Evolutionary conservation across 2,113 vertebrate genomes (phyloP).

Genomic region (Muntiacus reevesi): DNA sequence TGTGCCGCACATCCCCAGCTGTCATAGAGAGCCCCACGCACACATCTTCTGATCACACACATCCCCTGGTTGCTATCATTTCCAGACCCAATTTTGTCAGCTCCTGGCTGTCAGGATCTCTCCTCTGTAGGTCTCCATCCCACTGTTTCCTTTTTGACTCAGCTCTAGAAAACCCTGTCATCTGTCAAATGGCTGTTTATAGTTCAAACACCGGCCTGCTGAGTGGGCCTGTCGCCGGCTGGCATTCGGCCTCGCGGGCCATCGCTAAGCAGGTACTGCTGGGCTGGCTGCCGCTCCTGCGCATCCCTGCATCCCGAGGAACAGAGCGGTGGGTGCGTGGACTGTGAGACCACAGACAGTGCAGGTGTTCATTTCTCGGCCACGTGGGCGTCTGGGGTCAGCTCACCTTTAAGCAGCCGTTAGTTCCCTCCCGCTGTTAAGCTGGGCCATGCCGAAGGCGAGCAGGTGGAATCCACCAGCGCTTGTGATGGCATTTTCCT

Average conservation of each 20-base stretch:
- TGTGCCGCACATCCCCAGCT: background rate
- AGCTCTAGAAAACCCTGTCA: constrained; percentile 45
- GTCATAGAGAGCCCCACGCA: background rate
- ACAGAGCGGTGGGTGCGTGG: background rate
- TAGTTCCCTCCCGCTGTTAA: constrained; percentile 13
- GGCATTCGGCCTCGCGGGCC: background rate
- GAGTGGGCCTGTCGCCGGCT: background rate
- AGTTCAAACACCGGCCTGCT: constrained; percentile 18
- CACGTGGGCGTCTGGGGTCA: constrained; percentile 16
- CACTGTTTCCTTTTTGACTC: constrained; percentile 45
- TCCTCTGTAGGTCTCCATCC: background rate
- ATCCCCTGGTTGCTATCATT: background rate
- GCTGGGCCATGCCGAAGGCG: background rate
- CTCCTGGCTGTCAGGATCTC: background rate
- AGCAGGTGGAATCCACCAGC: background rate
- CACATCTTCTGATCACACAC: background rate
- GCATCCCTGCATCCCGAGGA: background rate
- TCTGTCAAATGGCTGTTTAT: constrained; percentile 54
- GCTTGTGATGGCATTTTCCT: constrained; percentile 59
- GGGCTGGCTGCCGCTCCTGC: background rate
- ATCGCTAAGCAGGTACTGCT: background rate
- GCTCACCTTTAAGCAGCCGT: constrained; percentile 53
- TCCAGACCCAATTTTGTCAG: constrained; percentile 38
- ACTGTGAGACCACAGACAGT: background rate
- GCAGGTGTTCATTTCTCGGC: constrained; percentile 7